Evolutionary conservation across 2,797 vertebrate species (phyloP).

Genomic region (Rhinella marina): DNA sequence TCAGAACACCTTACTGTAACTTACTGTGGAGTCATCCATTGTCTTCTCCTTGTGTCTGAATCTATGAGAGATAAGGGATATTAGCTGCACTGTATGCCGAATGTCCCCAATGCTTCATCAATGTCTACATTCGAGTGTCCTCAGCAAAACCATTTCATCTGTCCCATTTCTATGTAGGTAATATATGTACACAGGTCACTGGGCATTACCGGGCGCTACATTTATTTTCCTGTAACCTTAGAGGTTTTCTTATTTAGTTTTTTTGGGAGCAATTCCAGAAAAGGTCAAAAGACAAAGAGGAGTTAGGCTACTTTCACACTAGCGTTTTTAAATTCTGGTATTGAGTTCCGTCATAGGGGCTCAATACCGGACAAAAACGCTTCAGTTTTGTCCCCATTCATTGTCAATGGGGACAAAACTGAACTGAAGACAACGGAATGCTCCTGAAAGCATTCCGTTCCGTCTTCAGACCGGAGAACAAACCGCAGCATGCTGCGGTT

Average conservation of each 20-base stretch:
- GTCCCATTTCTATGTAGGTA: conserved; percentile 1
- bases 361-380: no score
- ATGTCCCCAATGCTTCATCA: conserved; percentile 41
- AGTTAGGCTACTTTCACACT: no score
- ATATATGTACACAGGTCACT: conserved; percentile 14
- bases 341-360: no score
- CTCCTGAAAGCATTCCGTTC: no score
- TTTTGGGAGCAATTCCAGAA: background rate
- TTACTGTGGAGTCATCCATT: conserved; percentile 47
- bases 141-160: conserved; percentile 22
- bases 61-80: conserved; percentile 54
- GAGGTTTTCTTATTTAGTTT: background rate
- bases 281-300: conserved; percentile 6
- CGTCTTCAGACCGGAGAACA: no score
- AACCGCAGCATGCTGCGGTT: no score
- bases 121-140: conserved; percentile 28
- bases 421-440: no score
- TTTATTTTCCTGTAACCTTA: background rate
- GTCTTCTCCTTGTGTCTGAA: conserved; percentile 34
- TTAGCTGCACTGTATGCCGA: conserved; percentile 33
- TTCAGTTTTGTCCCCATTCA: no score
- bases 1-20: conserved; percentile 48
- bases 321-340: no score
- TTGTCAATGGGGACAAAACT: no score
- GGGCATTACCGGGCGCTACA: no score